Conservation (phyloP, 2,113 vertebrate species). For the Danionella cerebrum region DNA sequence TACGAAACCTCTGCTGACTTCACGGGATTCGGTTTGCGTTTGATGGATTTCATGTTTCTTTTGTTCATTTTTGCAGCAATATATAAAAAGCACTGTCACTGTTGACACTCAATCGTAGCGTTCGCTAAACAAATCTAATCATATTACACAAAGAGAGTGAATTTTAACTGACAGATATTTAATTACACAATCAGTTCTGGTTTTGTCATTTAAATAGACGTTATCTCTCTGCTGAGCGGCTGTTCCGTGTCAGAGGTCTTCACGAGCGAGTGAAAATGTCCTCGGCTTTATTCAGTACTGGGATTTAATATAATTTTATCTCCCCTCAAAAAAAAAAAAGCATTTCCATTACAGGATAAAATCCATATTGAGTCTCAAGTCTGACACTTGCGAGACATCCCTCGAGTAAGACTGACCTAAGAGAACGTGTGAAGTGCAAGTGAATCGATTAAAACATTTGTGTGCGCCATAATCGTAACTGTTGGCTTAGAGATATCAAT, state of each 20-base stretch:
- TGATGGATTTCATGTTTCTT: background rate
- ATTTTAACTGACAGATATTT: slow-evolving; percentile 35
- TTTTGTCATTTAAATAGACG: slow-evolving; percentile 10
- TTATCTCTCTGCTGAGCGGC: background rate
- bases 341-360: slow-evolving; percentile 39
- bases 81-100: background rate
- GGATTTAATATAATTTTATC: slow-evolving; percentile 32
- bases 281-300: slow-evolving; percentile 6
- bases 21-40: background rate
- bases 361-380: slow-evolving; percentile 25
- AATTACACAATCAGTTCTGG: slow-evolving; percentile 32
- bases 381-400: slow-evolving; percentile 20
- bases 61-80: background rate
- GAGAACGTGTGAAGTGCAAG: slow-evolving; percentile 31
- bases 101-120: background rate
- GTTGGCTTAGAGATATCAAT: slow-evolving; percentile 38
- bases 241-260: slow-evolving; percentile 12
- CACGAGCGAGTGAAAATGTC: background rate
- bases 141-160: slow-evolving; percentile 1
- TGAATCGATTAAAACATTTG: slow-evolving; percentile 39
- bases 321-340: background rate
- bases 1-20: slow-evolving; percentile 6
- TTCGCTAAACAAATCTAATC: background rate
- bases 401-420: slow-evolving; percentile 27
- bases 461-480: slow-evolving; percentile 36